These are phyloP conservation scores for Gambusia yucatana DNA, from an alignment of 2,797 vertebrate genomes.

Conservation along the genomic window DNA sequence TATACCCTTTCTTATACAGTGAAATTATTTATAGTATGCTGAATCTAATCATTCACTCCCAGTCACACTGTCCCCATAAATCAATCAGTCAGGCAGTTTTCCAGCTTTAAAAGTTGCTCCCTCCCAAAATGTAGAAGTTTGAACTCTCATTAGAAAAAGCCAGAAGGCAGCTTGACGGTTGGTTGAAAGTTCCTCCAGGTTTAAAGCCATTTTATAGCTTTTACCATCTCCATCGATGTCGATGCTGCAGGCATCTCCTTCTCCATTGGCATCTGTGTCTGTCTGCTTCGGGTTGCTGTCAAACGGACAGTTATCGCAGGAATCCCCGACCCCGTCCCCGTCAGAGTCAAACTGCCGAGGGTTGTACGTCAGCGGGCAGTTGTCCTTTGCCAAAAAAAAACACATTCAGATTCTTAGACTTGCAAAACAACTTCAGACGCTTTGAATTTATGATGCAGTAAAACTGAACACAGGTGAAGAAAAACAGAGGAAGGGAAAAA, in stretches of 20 bases:
- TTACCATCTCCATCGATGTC: constrained; percentile 97
- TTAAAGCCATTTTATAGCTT: constrained; percentile 10
- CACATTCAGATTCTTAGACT: background rate
- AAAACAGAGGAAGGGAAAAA: background rate
- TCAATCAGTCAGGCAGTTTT: background rate
- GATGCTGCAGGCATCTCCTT: constrained; percentile 94
- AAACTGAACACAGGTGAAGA: background rate
- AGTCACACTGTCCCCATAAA: background rate
- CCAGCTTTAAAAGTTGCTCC: background rate
- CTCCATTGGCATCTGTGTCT: constrained; percentile 92
- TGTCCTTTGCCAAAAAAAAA: constrained; percentile 83
- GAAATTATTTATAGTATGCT: background rate
- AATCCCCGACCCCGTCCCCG: constrained; percentile 92
- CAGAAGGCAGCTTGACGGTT: background rate
- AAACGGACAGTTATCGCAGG: constrained; percentile 96
- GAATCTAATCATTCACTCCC: background rate
- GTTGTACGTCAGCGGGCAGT: constrained; percentile 94
- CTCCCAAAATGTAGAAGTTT: background rate
- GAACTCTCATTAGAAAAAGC: background rate
- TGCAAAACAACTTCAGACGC: background rate
- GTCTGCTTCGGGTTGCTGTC: constrained; percentile 93
- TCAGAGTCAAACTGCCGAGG: constrained; percentile 94
- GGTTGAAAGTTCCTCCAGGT: background rate
- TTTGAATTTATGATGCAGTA: background rate
- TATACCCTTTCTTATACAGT: background rate